Conservation (phyloP, 2,888 invertebrate species). For the Stenodera caucasica region DNA sequence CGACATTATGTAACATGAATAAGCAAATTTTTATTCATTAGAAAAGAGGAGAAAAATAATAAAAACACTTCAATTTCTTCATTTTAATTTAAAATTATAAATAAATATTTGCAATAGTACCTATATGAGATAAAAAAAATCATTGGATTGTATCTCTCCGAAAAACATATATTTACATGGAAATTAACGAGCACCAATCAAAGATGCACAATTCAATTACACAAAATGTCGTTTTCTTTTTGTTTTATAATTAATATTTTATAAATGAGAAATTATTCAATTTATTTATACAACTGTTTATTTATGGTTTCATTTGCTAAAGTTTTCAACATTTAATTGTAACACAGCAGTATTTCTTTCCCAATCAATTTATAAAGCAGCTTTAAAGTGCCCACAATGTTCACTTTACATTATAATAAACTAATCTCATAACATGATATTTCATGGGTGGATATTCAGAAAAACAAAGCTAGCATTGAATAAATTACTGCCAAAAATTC, state of each 20-base stretch:
- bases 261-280: no score
- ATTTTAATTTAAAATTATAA: background rate
- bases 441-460: no score
- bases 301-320: no score
- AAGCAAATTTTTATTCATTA: constrained; percentile 5
- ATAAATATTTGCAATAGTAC: constrained; percentile 9
- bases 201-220: background rate
- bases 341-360: background rate
- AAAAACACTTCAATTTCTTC: background rate
- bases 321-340: background rate
- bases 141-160: background rate
- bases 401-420: no score
- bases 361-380: no score
- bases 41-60: background rate
- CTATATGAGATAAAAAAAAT: constrained; percentile 5
- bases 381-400: no score
- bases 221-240: background rate
- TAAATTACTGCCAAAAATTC: no score
- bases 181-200: background rate
- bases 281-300: no score
- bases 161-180: background rate
- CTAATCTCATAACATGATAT: no score
- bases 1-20: constrained; percentile 20
- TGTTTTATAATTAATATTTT: no score
- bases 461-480: no score